These are phyloP conservation scores for Neosilurus mollespiculum DNA, from an alignment of 2,797 vertebrate species.

Conservation along the genomic window DNA sequence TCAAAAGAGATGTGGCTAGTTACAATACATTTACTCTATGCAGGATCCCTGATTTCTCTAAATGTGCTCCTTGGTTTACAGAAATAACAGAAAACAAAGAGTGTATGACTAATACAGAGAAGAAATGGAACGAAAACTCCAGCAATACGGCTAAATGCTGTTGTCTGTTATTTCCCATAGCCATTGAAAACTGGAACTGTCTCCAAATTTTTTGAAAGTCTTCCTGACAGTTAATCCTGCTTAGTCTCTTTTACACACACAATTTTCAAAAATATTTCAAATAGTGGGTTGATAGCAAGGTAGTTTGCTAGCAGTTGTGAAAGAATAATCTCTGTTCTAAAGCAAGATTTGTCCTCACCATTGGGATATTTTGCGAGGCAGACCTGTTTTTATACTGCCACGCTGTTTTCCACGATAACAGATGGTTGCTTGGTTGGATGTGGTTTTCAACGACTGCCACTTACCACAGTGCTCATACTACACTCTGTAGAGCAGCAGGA, in stretches of 20 bases:
- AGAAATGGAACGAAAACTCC: background rate
- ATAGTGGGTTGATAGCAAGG: background rate
- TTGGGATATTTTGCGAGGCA: conserved; percentile 37
- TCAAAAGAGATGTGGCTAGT: no score
- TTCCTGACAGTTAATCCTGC: background rate
- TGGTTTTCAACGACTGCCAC: conserved; percentile 47
- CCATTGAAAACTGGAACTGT: background rate
- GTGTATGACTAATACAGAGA: background rate
- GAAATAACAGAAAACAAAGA: no score
- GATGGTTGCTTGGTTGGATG: conserved; percentile 57
- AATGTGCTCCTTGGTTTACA: no score
- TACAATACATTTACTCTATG: no score
- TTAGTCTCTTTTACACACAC: background rate
- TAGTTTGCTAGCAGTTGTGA: background rate
- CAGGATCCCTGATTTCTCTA: no score
- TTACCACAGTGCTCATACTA: conserved; percentile 38
- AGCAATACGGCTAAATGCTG: background rate
- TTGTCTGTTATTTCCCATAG: background rate
- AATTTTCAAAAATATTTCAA: background rate
- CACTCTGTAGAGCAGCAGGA: conserved; percentile 43
- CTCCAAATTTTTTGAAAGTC: background rate
- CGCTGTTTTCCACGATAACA: conserved; percentile 51
- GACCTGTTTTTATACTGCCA: conserved; percentile 43
- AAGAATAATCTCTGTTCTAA: background rate
- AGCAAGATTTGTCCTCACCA: conserved; percentile 14